phyloP scores from a whole-genome alignment of 2,888 invertebrate genomes.

The Electrophaes corylata region DNA sequence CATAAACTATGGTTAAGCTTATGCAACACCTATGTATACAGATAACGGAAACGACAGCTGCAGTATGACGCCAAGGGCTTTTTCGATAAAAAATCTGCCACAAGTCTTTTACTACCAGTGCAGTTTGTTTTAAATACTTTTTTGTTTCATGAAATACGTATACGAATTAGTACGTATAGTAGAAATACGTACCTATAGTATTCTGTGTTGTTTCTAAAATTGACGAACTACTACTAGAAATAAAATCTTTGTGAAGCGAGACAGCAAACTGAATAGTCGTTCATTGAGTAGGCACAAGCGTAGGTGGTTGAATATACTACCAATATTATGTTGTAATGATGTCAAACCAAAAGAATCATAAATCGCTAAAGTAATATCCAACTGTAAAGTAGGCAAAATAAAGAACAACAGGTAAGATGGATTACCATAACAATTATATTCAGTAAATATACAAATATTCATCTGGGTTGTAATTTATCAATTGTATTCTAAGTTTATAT shows the following conservation, averaged over 20 bases:
- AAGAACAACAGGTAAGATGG: not conserved
- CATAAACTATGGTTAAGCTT: conserved; percentile 45
- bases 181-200: too few species aligned
- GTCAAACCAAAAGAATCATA: conserved; percentile 7
- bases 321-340: conserved; percentile 5
- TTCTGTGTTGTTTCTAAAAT: too few species aligned
- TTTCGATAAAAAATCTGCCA: not conserved
- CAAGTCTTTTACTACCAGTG: not conserved
- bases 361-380: conserved; percentile 2
- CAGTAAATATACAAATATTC: not conserved
- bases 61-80: conserved; percentile 24
- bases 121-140: too few species aligned
- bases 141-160: too few species aligned
- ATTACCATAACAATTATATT: not conserved
- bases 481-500: too few species aligned
- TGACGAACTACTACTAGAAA: too few species aligned
- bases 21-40: conserved; percentile 53
- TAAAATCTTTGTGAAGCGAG: not conserved
- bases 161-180: too few species aligned
- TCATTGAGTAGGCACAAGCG: conserved; percentile 13
- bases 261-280: not conserved
- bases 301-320: conserved; percentile 16
- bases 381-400: not conserved
- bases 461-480: too few species aligned
- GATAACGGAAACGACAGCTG: conserved; percentile 40